A percentile compares a stretch with the other conserved stretches of the same genome.
Conservation (phyloP, 2,113 vertebrate genomes). For the Ginglymostoma cirratum region DNA sequence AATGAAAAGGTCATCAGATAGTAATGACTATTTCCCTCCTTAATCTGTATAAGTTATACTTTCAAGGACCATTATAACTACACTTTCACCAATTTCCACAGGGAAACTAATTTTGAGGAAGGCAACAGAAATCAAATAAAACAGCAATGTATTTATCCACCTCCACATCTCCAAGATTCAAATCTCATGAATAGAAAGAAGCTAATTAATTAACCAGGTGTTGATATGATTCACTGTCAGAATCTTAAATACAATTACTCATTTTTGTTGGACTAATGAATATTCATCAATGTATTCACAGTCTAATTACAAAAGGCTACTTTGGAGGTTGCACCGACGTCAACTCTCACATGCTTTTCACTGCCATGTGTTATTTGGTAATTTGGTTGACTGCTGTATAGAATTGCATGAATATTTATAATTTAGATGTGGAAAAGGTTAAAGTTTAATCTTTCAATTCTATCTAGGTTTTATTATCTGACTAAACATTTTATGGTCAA, state of each 20-base stretch:
- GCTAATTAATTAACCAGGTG: background rate
- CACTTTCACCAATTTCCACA: background rate
- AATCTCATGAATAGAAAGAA: constrained; percentile 4
- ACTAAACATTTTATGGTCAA: background rate
- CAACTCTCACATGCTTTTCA: background rate
- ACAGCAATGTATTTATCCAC: background rate
- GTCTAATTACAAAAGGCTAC: background rate
- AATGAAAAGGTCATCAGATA: background rate
- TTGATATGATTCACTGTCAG: background rate
- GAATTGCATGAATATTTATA: constrained; percentile 12
- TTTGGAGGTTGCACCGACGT: background rate
- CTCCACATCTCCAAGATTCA: background rate
- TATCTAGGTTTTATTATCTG: background rate
- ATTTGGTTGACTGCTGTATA: background rate
- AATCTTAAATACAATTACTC: background rate
- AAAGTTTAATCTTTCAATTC: background rate
- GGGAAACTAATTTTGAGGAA: background rate
- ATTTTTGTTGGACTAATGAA: background rate
- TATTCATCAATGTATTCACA: background rate
- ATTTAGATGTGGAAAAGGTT: background rate
- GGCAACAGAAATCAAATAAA: background rate
- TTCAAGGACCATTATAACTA: background rate
- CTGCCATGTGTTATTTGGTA: background rate
- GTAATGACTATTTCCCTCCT: background rate
- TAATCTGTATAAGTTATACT: background rate